Percentiles rank a stretch among this genome's conserved stretches.
phyloP scores from a whole-genome alignment of 2,888 invertebrate species.

The Stenurella melanura region DNA sequence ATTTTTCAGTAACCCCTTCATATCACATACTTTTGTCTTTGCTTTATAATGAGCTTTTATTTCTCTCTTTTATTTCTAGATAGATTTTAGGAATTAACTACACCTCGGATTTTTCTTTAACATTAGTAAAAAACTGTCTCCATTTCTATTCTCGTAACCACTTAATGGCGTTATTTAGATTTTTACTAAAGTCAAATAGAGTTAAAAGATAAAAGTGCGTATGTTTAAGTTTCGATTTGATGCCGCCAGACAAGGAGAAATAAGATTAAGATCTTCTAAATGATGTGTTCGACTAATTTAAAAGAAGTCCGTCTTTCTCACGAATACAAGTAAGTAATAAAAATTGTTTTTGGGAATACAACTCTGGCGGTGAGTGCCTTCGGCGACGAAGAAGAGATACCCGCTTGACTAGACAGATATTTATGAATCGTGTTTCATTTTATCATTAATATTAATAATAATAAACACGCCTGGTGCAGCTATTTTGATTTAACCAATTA shows the following conservation, averaged over 20 bases:
- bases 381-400: too few species aligned
- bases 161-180: not conserved
- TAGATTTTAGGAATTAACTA: too few species aligned
- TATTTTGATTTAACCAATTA: not conserved
- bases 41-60: too few species aligned
- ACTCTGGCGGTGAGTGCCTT: not conserved
- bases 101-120: too few species aligned
- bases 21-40: too few species aligned
- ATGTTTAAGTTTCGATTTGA: not conserved
- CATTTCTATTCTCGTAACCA: too few species aligned
- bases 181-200: not conserved
- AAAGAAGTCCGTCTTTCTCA: slow-evolving; percentile 7
- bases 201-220: not conserved
- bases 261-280: slow-evolving; percentile 3
- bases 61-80: too few species aligned
- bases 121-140: too few species aligned
- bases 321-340: slow-evolving; percentile 1
- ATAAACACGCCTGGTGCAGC: not conserved
- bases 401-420: not conserved
- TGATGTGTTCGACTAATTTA: slow-evolving; percentile 7
- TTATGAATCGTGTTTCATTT: not conserved
- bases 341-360: not conserved
- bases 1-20: too few species aligned
- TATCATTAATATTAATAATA: not conserved
- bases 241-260: not conserved